These are phyloP conservation scores for Wasmannia auropunctata DNA, from an alignment of 1,140 invertebrate genomes.

Conservation along the genomic window DNA sequence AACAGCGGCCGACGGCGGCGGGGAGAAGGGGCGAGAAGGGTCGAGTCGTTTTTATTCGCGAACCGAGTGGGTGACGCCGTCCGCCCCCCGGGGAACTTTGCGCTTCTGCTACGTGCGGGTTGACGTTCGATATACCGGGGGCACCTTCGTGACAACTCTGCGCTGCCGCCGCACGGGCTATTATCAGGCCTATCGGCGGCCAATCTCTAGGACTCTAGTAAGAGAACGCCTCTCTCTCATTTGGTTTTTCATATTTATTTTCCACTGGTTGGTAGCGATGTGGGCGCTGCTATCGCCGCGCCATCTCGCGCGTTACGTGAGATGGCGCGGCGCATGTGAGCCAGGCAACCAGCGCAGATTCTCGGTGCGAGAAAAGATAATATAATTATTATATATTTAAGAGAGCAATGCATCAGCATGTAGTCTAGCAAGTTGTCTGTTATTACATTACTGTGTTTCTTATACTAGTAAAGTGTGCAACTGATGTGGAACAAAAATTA, in stretches of 20 bases:
- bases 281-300: no score
- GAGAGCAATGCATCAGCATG: background rate
- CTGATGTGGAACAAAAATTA: background rate
- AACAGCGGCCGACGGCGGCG: background rate
- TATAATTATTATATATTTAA: no score
- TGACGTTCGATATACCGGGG: background rate
- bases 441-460: background rate
- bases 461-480: background rate
- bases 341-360: no score
- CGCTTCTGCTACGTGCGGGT: background rate
- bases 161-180: background rate
- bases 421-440: background rate
- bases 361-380: no score
- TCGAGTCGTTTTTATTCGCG: background rate
- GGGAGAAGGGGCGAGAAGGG: background rate
- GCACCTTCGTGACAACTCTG: background rate
- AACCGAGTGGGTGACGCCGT: background rate
- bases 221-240: no score
- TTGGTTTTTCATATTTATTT: no score
- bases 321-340: no score
- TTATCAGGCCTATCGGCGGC: background rate
- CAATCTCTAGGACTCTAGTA: no score
- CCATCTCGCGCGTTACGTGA: no score
- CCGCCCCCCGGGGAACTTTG: background rate
- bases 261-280: no score